phyloP scores from a whole-genome alignment of 2,888 invertebrate species.

The Rhingia campestris region DNA sequence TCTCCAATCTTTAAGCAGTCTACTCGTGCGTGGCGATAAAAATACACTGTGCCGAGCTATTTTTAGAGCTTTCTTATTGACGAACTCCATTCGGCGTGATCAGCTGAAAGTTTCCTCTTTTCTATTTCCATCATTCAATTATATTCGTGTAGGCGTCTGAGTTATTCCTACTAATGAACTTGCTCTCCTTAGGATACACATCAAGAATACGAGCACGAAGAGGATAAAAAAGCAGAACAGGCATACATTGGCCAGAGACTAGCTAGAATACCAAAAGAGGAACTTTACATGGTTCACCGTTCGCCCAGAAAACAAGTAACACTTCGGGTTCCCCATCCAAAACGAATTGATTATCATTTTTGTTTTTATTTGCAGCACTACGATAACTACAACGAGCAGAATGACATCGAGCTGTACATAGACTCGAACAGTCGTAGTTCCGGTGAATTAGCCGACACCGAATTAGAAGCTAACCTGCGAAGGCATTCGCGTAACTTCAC shows the following conservation, averaged over 20 bases:
- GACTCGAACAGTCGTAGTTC: constrained; percentile 82
- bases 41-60: too few relatives aligned
- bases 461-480: constrained; percentile 80
- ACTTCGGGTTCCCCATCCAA: background rate
- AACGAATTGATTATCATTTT: constrained; percentile 26
- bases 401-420: constrained; percentile 82
- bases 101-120: too few relatives aligned
- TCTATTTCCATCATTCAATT: too few relatives aligned
- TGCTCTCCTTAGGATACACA: constrained; percentile 77
- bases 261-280: constrained; percentile 82
- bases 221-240: constrained; percentile 80
- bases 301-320: constrained; percentile 80
- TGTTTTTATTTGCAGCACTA: constrained; percentile 65
- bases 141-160: too few relatives aligned
- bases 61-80: too few relatives aligned
- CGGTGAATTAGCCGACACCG: constrained; percentile 81
- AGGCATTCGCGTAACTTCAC: constrained; percentile 92
- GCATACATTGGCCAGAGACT: constrained; percentile 82
- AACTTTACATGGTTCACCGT: constrained; percentile 80
- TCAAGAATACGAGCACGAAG: constrained; percentile 77
- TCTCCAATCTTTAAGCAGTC: too few relatives aligned
- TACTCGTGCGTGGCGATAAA: too few relatives aligned
- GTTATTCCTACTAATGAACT: too few relatives aligned
- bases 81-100: too few relatives aligned
- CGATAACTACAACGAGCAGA: constrained; percentile 80